phyloP scores from a whole-genome alignment of 2,888 invertebrate genomes.

The Lapara coniferarum region DNA sequence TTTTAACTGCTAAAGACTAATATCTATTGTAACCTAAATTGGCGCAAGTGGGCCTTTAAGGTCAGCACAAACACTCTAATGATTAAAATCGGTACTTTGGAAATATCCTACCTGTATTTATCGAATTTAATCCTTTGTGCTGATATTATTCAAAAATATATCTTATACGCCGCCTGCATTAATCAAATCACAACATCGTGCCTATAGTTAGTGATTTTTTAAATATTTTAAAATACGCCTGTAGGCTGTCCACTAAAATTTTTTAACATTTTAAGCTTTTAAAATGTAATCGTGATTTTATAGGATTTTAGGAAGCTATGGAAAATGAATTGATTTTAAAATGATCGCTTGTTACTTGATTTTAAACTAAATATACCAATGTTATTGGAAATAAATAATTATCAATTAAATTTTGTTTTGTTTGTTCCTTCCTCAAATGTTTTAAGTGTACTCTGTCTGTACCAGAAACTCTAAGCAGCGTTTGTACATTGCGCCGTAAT shows the following conservation, averaged over 20 bases:
- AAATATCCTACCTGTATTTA: no score
- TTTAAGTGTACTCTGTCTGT: background rate
- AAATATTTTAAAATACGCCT: conserved; percentile 62
- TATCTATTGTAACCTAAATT: background rate
- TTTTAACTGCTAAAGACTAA: background rate
- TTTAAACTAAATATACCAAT: conserved; percentile 23
- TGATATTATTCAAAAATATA: background rate
- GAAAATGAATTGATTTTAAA: conserved; percentile 60
- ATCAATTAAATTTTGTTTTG: background rate
- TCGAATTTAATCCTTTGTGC: no score
- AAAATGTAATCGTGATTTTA: conserved; percentile 50
- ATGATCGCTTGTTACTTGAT: conserved; percentile 52
- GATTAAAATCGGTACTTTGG: no score
- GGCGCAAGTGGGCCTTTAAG: background rate
- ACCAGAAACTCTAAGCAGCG: no score
- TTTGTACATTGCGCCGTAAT: no score
- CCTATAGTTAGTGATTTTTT: conserved; percentile 57
- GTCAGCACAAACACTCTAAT: no score
- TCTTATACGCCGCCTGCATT: conserved; percentile 46
- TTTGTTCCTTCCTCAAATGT: background rate
- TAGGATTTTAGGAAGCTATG: conserved; percentile 55
- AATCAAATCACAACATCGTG: conserved; percentile 47
- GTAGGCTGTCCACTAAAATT: conserved; percentile 37
- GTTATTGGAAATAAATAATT: conserved; percentile 40
- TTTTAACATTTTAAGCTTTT: conserved; percentile 47